Evolutionary conservation across 35 echinoderm and acorn worm species (phyloP).

Genomic region (Amphiura filiformis): DNA sequence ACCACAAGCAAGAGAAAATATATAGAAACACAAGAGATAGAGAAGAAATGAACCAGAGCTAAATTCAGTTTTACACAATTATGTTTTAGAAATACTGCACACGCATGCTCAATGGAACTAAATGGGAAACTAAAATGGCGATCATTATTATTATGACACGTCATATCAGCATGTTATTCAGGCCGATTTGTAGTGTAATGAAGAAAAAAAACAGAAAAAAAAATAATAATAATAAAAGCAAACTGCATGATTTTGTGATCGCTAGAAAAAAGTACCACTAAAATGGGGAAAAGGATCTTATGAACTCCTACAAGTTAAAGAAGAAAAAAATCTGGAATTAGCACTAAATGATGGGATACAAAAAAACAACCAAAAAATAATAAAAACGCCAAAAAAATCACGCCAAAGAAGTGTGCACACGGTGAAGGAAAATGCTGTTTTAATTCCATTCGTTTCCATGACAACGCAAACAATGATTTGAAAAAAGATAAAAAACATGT

Average conservation of each 20-base stretch:
- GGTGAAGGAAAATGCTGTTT: conserved; percentile 10
- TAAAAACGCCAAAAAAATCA: conserved; percentile 6
- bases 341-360: conserved; percentile 1
- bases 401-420: conserved; percentile 13
- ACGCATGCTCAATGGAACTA: not conserved
- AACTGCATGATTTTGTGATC: not conserved
- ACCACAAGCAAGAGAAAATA: not conserved
- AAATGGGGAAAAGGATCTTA: not conserved
- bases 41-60: not conserved
- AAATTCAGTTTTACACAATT: not conserved
- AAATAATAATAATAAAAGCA: no score
- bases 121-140: not conserved
- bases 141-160: not conserved
- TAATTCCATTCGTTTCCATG: not conserved
- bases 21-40: not conserved
- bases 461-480: conserved; percentile 11
- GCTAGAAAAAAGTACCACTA: not conserved
- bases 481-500: not conserved
- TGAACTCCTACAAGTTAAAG: conserved; percentile 1
- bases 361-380: not conserved
- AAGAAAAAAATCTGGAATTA: not conserved
- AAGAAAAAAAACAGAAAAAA: not conserved
- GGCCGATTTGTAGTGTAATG: no score
- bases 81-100: conserved; percentile 4
- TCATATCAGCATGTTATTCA: conserved; percentile 2